phyloP scores from a whole-genome alignment of 2,113 vertebrate genomes.

The Oenanthe melanoleuca region DNA sequence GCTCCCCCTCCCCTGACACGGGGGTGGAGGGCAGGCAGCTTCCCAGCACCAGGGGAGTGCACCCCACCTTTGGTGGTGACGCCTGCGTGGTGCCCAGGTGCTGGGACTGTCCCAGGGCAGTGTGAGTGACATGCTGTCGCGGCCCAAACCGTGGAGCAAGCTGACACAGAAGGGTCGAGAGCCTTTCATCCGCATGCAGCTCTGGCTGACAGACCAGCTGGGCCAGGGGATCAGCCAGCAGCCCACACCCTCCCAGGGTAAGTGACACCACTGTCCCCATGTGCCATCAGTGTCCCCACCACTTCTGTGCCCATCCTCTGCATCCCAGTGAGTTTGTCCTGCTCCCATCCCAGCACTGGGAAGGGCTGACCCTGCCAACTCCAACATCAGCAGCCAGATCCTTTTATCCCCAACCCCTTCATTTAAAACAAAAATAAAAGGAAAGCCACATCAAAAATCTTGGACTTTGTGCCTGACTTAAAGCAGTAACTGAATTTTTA shows the following conservation, averaged over 20 bases:
- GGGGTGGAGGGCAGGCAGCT: background rate
- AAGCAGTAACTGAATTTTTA: background rate
- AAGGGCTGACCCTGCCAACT: background rate
- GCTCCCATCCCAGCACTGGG: background rate
- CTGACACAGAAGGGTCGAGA: conserved; percentile 97
- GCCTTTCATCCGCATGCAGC: conserved; percentile 99
- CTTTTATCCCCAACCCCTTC: background rate
- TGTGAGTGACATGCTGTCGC: conserved; percentile 97
- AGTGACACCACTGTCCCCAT: background rate
- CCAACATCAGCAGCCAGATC: fast-evolving
- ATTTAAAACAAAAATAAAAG: background rate
- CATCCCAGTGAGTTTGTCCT: background rate
- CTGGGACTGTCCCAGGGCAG: conserved; percentile 98
- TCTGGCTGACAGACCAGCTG: conserved; percentile 94
- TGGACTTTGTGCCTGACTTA: background rate
- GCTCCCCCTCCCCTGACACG: background rate
- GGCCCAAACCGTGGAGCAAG: conserved; percentile 98
- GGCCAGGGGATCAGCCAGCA: conserved; percentile 86
- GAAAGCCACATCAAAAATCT: background rate
- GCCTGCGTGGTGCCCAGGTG: conserved; percentile 69
- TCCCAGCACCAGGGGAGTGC: fast-evolving
- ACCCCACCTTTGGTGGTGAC: fast-evolving
- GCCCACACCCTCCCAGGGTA: conserved; percentile 82
- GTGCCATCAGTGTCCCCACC: background rate
- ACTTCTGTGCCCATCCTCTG: background rate